Conservation (phyloP, 2,113 vertebrate genomes). For the Hydropotes inermis region DNA sequence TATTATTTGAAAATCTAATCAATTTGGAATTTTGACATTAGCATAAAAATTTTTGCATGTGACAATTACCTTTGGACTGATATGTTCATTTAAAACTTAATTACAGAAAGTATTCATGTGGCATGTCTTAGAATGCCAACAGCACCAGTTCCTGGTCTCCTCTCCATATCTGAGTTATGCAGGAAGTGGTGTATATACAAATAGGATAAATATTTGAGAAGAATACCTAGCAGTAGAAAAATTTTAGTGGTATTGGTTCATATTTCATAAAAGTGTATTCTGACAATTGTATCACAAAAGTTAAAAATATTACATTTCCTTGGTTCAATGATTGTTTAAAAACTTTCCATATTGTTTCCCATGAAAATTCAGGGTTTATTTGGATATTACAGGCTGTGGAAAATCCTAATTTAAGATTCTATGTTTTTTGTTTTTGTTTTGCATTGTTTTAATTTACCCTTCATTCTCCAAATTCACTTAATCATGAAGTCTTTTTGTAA, state of each 20-base stretch:
- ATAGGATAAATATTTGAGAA: not conserved
- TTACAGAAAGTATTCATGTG: not conserved
- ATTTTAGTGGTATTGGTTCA: not conserved
- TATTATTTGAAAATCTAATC: conserved; percentile 18
- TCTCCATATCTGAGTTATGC: not conserved
- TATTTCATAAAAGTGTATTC: not conserved
- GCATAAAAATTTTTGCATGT: not conserved
- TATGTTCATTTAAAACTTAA: conserved; percentile 9
- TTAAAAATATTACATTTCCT: not conserved
- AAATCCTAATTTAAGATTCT: not conserved
- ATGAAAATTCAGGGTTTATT: not conserved
- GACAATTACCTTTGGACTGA: not conserved
- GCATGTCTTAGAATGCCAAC: not conserved
- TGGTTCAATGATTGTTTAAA: not conserved
- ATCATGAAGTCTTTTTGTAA: not conserved
- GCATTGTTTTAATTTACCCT: not conserved
- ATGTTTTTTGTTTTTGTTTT: not conserved
- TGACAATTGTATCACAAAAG: not conserved
- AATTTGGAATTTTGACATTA: not conserved
- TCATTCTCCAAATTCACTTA: not conserved
- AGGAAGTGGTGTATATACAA: not conserved
- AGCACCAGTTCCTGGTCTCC: not conserved
- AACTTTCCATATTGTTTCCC: not conserved
- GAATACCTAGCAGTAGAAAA: not conserved
- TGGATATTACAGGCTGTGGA: not conserved